These are phyloP conservation scores for Tringa solitaria DNA, from an alignment of 2,113 vertebrate species.

Conservation along the genomic window DNA sequence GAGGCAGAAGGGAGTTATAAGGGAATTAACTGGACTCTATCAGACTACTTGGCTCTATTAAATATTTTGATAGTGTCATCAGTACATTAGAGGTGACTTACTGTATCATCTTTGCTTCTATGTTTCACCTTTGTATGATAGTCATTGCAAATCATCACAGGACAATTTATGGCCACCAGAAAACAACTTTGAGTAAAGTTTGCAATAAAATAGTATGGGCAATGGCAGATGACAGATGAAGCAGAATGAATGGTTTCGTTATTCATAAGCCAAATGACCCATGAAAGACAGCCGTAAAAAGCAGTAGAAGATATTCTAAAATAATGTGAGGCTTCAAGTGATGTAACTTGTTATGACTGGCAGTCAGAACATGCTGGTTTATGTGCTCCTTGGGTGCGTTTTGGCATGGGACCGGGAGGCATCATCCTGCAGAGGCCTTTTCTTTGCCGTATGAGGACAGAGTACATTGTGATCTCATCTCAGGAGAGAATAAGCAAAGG, in stretches of 20 bases:
- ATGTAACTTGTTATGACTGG: background rate
- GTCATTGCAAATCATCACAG: background rate
- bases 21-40: background rate
- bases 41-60: background rate
- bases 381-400: background rate
- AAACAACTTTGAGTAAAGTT: background rate
- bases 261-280: background rate
- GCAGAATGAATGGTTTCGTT: background rate
- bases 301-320: background rate
- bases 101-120: background rate
- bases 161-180: background rate
- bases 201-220: background rate
- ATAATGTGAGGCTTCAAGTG: background rate
- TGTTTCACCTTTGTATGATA: background rate
- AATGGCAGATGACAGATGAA: background rate
- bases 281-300: slow-evolving; percentile 11
- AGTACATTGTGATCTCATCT: background rate
- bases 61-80: background rate
- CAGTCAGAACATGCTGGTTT: background rate
- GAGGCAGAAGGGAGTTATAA: background rate
- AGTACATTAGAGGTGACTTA: background rate
- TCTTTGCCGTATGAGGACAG: background rate
- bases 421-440: background rate
- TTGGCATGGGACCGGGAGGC: background rate
- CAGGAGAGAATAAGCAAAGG: background rate